Base-by-base conservation (phyloP, 2,797 vertebrate species). In the Pangasius djambal region DNA sequence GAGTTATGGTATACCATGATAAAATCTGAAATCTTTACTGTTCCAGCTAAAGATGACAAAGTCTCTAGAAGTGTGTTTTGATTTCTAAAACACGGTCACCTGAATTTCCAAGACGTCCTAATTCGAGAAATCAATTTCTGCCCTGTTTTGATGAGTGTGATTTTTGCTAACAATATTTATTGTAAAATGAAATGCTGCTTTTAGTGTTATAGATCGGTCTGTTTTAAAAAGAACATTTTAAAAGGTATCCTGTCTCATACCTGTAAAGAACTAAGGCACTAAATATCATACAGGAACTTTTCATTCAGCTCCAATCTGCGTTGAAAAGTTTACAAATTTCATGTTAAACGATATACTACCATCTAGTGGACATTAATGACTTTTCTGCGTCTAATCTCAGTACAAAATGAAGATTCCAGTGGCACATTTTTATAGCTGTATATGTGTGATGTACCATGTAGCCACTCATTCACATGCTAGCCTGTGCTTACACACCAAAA, bases 331-430 rank as follows among this genome's bases (percentile, higher is more conserved):
- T 31, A 63, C 20, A 25, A 57, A 37, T 37, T 37, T 81, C 20
- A 37, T 1, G 50, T 63, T 50, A 50, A 65, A 13, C 8, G 6
- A 37, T 74, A 15, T 74, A 50, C 20, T 61, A 75, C 81, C 89
- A 85, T 82, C 89, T 90, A 86, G 83, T 86, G 89, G 85, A 40
- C 13, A 65, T 22, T 16, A 37, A 6, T 63, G 22, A 61, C 16
- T 16, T 57, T 9, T 61, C 31, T 20, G 10, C 52, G 1, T 61
- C 22, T 57, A 63, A 34, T 31, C n/a, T 44, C 9, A 5, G 20
- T 75, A 48, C 22, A 48, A 52, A 18, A 31, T 18, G 25, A 50
- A 50, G n/a, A 50, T 44, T 74, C 2, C 70, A 75, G 1, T n/a
- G 48, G 13, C 1, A 6, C 22, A 9, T 74, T 10, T 74, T 44